phyloP scores from a whole-genome alignment of 2,797 vertebrate species.

The Enteromius unitaeniatus region DNA sequence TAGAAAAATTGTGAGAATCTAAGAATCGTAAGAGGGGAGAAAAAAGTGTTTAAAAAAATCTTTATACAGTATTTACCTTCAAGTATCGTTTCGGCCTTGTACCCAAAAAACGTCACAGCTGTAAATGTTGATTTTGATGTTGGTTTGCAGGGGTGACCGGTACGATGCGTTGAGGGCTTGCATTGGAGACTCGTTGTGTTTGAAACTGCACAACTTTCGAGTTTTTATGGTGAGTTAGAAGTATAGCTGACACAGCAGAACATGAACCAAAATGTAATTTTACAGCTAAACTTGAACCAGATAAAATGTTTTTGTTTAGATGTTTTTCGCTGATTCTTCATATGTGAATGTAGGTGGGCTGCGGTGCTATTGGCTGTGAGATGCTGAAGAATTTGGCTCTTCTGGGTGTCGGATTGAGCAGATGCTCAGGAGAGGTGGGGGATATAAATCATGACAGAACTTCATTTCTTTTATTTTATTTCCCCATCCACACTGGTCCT shows the following conservation, averaged over 20 bases:
- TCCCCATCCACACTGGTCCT: background rate
- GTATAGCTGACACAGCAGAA: background rate
- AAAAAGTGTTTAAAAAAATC: background rate
- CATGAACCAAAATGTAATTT: background rate
- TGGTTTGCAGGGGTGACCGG: slow-evolving; percentile 82
- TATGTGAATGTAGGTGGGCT: slow-evolving; percentile 85
- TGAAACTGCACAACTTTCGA: slow-evolving; percentile 87
- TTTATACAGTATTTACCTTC: background rate
- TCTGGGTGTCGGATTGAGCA: slow-evolving; percentile 88
- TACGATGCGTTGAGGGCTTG: slow-evolving; percentile 94
- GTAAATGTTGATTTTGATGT: background rate
- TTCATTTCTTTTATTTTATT: background rate
- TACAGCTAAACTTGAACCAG: background rate
- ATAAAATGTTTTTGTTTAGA: background rate
- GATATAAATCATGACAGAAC: background rate
- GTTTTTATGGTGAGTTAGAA: slow-evolving; percentile 90
- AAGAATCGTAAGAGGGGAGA: background rate
- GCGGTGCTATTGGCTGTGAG: slow-evolving; percentile 98
- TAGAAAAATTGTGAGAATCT: background rate
- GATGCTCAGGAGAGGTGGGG: slow-evolving; percentile 77
- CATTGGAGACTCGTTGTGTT: slow-evolving; percentile 89
- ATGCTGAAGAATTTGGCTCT: slow-evolving; percentile 99
- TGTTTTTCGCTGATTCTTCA: background rate
- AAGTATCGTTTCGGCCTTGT: background rate
- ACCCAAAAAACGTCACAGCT: background rate